Evolutionary conservation across 2,797 vertebrate genomes (phyloP).

Genomic region (Trachurus trachurus): DNA sequence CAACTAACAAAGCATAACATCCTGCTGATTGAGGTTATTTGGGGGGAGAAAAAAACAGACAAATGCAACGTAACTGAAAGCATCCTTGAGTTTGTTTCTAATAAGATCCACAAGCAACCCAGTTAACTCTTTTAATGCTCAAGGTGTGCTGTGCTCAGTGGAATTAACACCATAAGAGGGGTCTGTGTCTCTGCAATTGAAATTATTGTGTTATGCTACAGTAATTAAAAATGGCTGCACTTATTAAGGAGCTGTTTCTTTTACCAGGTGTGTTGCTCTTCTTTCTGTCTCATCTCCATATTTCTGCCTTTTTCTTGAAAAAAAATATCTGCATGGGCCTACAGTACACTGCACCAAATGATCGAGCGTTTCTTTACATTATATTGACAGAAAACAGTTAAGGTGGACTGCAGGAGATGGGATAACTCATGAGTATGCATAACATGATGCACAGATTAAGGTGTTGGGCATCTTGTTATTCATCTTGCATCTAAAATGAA

Average conservation of each 20-base stretch:
- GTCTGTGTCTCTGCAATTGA: slow-evolving; percentile 23
- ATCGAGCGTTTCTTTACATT: slow-evolving; percentile 24
- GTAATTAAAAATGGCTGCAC: slow-evolving; percentile 27
- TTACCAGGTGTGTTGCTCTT: neutral
- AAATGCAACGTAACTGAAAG: neutral
- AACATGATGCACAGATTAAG: slow-evolving; percentile 15
- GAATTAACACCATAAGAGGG: slow-evolving; percentile 6
- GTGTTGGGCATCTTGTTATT: slow-evolving; percentile 24
- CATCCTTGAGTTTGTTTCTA: neutral
- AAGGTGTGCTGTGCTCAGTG: slow-evolving; percentile 14
- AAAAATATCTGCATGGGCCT: slow-evolving; percentile 7
- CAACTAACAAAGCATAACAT: slow-evolving; percentile 2
- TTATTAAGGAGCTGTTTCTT: slow-evolving; percentile 26
- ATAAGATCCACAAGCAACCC: neutral
- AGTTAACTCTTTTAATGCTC: neutral
- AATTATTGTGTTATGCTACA: slow-evolving; percentile 8
- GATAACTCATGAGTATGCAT: slow-evolving; percentile 30
- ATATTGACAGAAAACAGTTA: slow-evolving; percentile 8
- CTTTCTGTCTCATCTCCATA: slow-evolving; percentile 5
- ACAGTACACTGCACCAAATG: slow-evolving; percentile 35
- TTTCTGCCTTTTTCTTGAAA: slow-evolving; percentile 20
- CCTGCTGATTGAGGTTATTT: slow-evolving; percentile 1
- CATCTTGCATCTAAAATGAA: slow-evolving; percentile 23
- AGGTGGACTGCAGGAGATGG: neutral
- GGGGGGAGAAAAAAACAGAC: neutral